Evolutionary conservation across 2,888 invertebrate genomes (phyloP).

Genomic region (Labia minor): DNA sequence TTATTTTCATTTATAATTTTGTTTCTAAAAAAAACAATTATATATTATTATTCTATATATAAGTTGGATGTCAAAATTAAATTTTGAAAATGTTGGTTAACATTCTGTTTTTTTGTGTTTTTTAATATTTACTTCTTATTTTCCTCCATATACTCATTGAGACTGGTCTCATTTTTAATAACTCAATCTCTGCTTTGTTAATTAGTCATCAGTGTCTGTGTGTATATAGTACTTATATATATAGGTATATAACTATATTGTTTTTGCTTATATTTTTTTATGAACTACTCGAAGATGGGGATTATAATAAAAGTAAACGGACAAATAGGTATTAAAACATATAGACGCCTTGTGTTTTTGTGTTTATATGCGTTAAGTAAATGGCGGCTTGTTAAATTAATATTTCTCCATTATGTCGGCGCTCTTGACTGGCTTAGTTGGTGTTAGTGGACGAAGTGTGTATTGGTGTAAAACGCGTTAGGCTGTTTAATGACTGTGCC

Average conservation of each 20-base stretch:
- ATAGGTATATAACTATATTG: background rate
- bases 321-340: slow-evolving; percentile 9
- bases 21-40: no score
- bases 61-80: no score
- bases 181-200: background rate
- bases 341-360: no score
- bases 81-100: no score
- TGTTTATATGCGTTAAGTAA: background rate
- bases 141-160: no score
- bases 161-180: background rate
- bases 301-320: slow-evolving; percentile 13
- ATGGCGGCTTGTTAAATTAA: slow-evolving; percentile 13
- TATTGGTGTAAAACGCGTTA: background rate
- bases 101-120: no score
- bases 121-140: no score
- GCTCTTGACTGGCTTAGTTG: background rate
- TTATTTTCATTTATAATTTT: no score
- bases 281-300: background rate
- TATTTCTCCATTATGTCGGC: slow-evolving; percentile 13
- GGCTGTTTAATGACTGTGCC: background rate
- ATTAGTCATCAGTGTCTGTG: background rate
- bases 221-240: background rate
- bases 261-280: background rate
- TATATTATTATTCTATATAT: no score
- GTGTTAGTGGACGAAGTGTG: background rate